Evolutionary conservation across 1,140 invertebrate genomes (phyloP), one percentile per base, ranked within the genome.

Genomic region (Linepithema humile): DNA sequence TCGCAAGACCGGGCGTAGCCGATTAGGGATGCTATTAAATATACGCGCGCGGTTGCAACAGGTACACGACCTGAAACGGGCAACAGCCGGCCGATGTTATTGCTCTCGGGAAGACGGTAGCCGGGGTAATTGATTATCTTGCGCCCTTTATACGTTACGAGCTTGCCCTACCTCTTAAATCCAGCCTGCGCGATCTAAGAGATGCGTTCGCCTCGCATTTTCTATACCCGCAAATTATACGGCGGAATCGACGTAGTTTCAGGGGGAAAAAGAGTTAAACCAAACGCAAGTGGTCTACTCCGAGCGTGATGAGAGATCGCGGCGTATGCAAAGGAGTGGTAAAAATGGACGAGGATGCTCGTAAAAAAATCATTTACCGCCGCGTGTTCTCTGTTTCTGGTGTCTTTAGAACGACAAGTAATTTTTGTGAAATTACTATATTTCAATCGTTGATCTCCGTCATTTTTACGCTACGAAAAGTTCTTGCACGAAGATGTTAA

Each of bases 111-210:
- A 85, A 92, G 91, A 90, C 91, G 89, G 91, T 91, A 90, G 90
- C 90, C 77, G 87, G 85, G 88, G 91, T 92, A 92, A 92, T 92
- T 92, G 91, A 92, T 92, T 92, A 92, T 92, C 92, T 91, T 91
- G 92, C 88, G 88, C 88, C 88, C 87, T 89, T 89, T 89, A 89
- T 89, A 89, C 20, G 82, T 89, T 88, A 86, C 87, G 82, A 83
- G 84, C 78, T 60, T 72, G 73, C 50, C 80, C 87, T 86, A 86
- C 80, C 87, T 88, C 86, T 89, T 89, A 89, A 89, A 89, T 89
- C 78, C 86, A 88, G 88, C 87, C 87, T 67, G 55, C 45, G 78
- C 86, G 72, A 87, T 88, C 87, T 87, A 88, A 88, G 82, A 87
- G 85, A 85, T 57, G 82, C 75, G 74, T 59, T 64, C 83, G 87